A percentile compares a stretch with the other conserved stretches of the same genome.
phyloP scores from a whole-genome alignment of 2,113 vertebrate species.

The Rousettus leschenaultii region DNA sequence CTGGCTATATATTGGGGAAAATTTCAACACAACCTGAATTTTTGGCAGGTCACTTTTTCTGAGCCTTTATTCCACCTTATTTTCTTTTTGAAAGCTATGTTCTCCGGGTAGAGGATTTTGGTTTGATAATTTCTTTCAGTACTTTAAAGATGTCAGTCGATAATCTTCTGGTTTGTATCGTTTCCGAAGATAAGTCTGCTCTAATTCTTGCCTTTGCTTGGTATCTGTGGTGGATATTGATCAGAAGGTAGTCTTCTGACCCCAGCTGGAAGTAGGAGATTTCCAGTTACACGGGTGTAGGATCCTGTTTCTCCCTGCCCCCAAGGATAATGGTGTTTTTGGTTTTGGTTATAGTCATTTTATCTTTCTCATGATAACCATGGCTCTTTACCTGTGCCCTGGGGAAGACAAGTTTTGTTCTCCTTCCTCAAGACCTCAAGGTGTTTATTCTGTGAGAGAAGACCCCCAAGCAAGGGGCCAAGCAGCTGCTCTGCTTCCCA shows the following conservation, averaged over 20 bases:
- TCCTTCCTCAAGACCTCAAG: neutral
- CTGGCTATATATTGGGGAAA: no score
- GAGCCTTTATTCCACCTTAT: slow-evolving; percentile 77
- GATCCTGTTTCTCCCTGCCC: neutral
- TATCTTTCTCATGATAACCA: neutral
- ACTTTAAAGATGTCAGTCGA: neutral
- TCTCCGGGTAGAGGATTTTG: no score
- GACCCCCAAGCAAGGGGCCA: neutral
- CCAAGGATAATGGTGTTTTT: neutral
- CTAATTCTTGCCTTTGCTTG: neutral
- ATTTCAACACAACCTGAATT: no score
- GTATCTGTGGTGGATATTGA: neutral
- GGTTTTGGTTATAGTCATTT: neutral
- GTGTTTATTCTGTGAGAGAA: neutral
- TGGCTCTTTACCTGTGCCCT: neutral
- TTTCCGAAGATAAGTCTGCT: neutral
- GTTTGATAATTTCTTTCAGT: no score
- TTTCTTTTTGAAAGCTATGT: no score
- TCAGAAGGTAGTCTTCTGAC: neutral
- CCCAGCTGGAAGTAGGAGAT: neutral
- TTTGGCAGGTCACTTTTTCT: neutral
- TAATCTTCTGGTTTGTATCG: neutral
- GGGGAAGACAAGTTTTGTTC: neutral
- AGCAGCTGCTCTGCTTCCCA: neutral
- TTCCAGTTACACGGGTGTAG: neutral